Percentiles rank a stretch among this genome's conserved stretches.
Conservation (phyloP, 2,797 vertebrate species). For the Eulemur rubriventer region DNA sequence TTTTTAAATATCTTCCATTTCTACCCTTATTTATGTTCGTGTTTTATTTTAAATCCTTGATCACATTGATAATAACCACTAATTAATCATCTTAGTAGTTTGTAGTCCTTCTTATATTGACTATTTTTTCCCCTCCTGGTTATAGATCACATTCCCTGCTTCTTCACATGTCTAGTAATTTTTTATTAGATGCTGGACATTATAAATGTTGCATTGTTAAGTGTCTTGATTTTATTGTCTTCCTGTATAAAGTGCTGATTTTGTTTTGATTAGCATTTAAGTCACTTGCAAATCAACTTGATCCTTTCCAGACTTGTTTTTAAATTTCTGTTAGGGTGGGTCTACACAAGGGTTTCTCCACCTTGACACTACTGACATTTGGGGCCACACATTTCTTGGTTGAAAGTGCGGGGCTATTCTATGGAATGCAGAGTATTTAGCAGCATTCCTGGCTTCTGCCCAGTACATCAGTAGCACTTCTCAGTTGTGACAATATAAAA, state of each 20-base stretch:
- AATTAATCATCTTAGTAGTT: background rate
- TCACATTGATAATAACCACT: background rate
- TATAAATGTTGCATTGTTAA: background rate
- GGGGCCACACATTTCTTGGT: background rate
- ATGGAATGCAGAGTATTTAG: background rate
- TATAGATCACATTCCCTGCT: background rate
- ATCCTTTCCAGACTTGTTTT: background rate
- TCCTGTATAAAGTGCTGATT: conserved; percentile 8
- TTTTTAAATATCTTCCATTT: conserved; percentile 35
- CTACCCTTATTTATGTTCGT: background rate
- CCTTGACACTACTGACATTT: background rate
- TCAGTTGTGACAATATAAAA: background rate
- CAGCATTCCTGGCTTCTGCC: background rate
- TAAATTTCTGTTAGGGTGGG: background rate
- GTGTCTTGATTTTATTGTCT: background rate
- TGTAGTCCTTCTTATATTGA: background rate
- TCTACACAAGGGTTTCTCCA: background rate
- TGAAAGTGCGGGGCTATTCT: background rate
- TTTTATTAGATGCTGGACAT: background rate
- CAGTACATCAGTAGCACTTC: background rate
- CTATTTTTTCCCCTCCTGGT: background rate
- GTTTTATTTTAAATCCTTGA: background rate
- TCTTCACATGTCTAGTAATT: background rate
- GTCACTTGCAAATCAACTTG: background rate
- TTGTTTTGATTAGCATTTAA: conserved; percentile 16